Evolutionary conservation across 2,797 vertebrate genomes (phyloP), one percentile per base, ranked within the genome.

Genomic region (Sorex maritimensis): DNA sequence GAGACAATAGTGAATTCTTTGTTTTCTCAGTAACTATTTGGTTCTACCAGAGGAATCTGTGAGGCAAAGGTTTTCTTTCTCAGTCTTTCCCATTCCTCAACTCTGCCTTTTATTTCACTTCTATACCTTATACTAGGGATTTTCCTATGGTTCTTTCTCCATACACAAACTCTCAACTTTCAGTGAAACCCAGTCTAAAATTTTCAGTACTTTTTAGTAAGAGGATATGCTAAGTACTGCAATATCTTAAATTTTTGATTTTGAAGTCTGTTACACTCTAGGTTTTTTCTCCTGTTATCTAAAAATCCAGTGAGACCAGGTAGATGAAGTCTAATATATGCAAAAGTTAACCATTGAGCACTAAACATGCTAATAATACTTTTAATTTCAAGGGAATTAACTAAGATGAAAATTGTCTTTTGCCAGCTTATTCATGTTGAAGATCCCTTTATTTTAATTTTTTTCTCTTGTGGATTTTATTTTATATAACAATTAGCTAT

Each of bases 401-500:
- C 9, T 5, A 68, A 74, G 24, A 71, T 41, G 9, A 61, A 80
- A 86, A 79, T 6, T 67, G 12, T 30, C 21, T 86, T 5, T 90
- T 90, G 72, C 9, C 7, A 34, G 49, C 44, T 58, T 65, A 14
- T 67, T 30, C 21, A 71, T 23, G 1, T 19, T 30, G 65, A 79
- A 34, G 34, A 44, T 4, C 2, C 2, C 67, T 81, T 74, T 55
- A 65, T 44, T 72, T 55, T 85, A 44, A 52, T 6, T 52, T 2
- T 6, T 52, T 2, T 10, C 44, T 30, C 52, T 79, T 67, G 28
- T 19, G 41, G 38, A 67, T 82, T 68, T 5, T 84, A 12, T 49
- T 87, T 91, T 87, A 13, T 73, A 68, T 55, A 28, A 46, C 68
- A 67, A 83, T 85, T 72, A 14, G 21, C 84, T 92, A 38, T 80